Evolutionary conservation across 2,797 vertebrate species (phyloP).

Genomic region (Pantherophis alleghaniensis): DNA sequence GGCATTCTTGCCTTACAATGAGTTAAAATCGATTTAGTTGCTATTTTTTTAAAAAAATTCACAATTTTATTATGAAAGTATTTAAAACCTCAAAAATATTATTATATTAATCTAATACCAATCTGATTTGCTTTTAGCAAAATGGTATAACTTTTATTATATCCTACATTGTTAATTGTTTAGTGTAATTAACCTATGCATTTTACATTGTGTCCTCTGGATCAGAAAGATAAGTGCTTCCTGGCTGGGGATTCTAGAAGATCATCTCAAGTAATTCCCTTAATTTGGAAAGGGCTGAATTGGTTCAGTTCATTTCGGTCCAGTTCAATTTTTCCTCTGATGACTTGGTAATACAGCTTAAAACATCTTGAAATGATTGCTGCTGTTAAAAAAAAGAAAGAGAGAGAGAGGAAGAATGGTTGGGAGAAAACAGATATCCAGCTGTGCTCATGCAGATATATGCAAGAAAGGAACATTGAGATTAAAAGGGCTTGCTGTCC

Average conservation of each 20-base stretch:
- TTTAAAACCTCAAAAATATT: not conserved
- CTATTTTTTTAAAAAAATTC: not conserved
- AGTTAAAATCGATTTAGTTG: not conserved
- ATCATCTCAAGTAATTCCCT: not conserved
- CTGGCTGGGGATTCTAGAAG: not conserved
- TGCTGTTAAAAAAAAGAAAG: not conserved
- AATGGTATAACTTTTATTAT: not conserved
- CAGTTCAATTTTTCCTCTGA: not conserved
- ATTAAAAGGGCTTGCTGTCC: not conserved
- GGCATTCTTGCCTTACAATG: not conserved
- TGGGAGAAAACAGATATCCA: not conserved
- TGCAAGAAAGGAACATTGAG: not conserved
- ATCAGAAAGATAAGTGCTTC: not conserved
- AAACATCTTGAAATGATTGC: not conserved
- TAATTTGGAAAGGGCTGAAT: not conserved
- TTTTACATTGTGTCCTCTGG: not conserved
- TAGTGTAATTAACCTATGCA: not conserved
- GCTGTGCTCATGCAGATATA: not conserved
- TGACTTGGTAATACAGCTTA: not conserved
- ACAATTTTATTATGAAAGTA: not conserved
- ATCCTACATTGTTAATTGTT: not conserved
- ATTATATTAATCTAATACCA: not conserved
- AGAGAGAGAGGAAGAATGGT: not conserved
- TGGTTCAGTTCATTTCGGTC: not conserved
- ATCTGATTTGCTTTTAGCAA: not conserved